A percentile compares a stretch with the other conserved stretches of the same genome.
phyloP scores from a whole-genome alignment of 2,797 vertebrate genomes.

The Holocentrus rufus region DNA sequence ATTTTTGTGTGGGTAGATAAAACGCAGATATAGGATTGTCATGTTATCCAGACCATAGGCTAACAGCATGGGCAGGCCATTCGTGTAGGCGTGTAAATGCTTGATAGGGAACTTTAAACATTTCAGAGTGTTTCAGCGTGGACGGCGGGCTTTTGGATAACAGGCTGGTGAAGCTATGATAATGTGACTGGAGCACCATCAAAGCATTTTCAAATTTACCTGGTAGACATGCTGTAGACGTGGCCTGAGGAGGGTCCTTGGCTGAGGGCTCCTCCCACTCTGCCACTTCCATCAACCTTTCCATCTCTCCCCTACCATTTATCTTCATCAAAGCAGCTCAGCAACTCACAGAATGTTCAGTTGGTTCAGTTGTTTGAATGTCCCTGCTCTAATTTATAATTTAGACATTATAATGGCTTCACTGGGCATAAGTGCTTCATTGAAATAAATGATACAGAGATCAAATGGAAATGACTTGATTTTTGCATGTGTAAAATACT shows the following conservation, averaged over 20 bases:
- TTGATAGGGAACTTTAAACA: too few relatives aligned
- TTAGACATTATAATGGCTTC: not conserved
- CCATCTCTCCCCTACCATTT: slow-evolving; percentile 1
- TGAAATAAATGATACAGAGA: not conserved
- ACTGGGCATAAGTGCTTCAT: not conserved
- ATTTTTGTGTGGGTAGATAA: too few relatives aligned
- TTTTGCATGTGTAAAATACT: not conserved
- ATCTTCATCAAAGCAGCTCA: slow-evolving; percentile 7
- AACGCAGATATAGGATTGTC: too few relatives aligned
- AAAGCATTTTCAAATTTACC: too few relatives aligned
- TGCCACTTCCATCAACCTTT: not conserved
- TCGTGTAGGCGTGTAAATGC: too few relatives aligned
- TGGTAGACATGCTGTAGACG: too few relatives aligned
- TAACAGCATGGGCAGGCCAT: too few relatives aligned
- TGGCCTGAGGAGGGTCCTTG: slow-evolving; percentile 19
- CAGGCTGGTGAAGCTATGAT: too few relatives aligned
- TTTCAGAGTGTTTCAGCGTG: too few relatives aligned
- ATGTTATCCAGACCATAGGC: too few relatives aligned
- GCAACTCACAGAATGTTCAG: not conserved
- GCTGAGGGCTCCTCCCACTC: slow-evolving; percentile 48
- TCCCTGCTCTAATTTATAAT: not conserved
- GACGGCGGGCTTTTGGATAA: too few relatives aligned
- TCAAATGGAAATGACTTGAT: not conserved
- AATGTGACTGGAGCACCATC: too few relatives aligned
- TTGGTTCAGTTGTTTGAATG: not conserved